These are phyloP conservation scores for Dolichallabes microphthalmus DNA, from an alignment of 2,113 vertebrate species.

Conservation along the genomic window DNA sequence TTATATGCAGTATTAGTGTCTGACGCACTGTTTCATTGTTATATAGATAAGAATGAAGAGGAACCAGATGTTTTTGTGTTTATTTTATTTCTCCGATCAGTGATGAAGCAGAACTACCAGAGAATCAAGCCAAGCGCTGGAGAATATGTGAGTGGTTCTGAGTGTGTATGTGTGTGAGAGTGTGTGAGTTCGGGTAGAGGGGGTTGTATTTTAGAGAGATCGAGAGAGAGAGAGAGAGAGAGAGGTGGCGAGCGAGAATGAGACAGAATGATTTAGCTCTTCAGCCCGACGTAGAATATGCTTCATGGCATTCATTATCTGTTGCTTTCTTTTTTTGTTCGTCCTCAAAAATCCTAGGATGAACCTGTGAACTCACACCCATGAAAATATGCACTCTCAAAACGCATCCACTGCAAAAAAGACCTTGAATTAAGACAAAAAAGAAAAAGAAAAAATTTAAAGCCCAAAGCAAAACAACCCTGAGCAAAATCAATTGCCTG, in stretches of 20 bases:
- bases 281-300: background rate
- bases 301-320: constrained; percentile 6
- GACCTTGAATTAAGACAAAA: constrained; percentile 6
- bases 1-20: background rate
- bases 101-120: background rate
- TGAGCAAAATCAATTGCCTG: constrained; percentile 34
- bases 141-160: constrained; percentile 3
- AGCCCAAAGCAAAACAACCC: constrained; percentile 2
- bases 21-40: background rate
- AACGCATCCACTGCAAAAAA: constrained; percentile 7
- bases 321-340: background rate
- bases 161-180: background rate
- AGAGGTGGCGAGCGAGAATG: background rate
- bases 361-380: background rate
- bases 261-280: constrained; percentile 13
- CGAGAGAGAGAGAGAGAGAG: background rate
- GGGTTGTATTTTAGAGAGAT: constrained; percentile 5
- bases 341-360: background rate
- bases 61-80: background rate
- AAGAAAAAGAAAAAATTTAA: background rate
- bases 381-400: background rate
- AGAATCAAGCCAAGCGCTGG: background rate
- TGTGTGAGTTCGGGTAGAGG: background rate
- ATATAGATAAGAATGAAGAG: background rate
- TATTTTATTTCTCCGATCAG: background rate